Base-by-base conservation (phyloP, 2,888 invertebrate genomes). In the Erebia palarica region DNA sequence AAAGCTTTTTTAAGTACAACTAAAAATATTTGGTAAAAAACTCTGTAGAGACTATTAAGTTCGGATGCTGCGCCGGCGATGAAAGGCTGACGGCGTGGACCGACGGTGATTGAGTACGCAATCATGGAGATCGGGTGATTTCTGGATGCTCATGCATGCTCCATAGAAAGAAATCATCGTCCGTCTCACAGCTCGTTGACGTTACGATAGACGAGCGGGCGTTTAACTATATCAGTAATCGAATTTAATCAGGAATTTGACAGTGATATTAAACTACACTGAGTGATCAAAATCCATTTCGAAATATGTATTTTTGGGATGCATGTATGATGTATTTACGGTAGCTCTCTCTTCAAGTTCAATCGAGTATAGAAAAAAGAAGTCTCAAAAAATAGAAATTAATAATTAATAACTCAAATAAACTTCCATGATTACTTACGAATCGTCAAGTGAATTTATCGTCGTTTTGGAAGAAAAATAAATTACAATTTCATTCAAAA, bases 101-200 rank as follows among this genome's bases (percentile, higher is more conserved):
- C 83, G 91, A 91, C 91, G 89, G 87, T 87, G 92, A 92, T 93
- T 92, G 90, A 92, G 91, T 90, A 88, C 87, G 91, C 91, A 91
- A 92, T 92, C 91, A 91, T 85, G 88, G 85, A 85, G 86, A 88
- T 85, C 86, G 84, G 83, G 77, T 85, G 85, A 88, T 89, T 91
- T 92, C 79, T 89, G 90, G 86, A 90, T 86, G 87, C 86, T 47
- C 47, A 44, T 44, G 11, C 10, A 44, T 44, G 44, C 44, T 89
- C 87, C n/a, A 87, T 90, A 90, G 87, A 90, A 83, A 84, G 87
- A 87, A 88, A 91, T 90, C 88, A 89, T 88, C 90, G 90, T 90
- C 86, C 85, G 89, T 90, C 89, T 90, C 88, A 87, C 83, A 87
- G 86, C 86, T 91, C 87, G 88, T 90, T 90, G 91, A 85, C 84